These are phyloP conservation scores for Acleris sparsana DNA, from an alignment of 2,888 invertebrate genomes.

Conservation along the genomic window DNA sequence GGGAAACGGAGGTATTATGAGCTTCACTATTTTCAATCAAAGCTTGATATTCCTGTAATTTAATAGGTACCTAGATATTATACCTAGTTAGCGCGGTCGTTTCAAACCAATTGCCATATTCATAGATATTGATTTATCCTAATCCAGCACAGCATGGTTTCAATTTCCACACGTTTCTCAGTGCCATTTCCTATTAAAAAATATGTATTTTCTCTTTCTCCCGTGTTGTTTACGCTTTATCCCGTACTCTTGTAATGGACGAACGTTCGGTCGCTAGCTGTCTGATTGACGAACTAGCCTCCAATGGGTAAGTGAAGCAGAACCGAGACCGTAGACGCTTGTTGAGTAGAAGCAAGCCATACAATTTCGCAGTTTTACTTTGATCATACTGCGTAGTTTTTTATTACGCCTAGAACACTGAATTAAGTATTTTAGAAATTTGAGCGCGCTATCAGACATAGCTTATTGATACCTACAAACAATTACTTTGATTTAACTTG, in stretches of 20 bases:
- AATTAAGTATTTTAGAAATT: conserved; percentile 20
- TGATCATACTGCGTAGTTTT: conserved; percentile 35
- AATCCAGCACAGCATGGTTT: conserved; percentile 73
- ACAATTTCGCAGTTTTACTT: conserved; percentile 27
- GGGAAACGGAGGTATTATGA: conserved; percentile 4
- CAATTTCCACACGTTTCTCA: conserved; percentile 59
- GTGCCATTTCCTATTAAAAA: conserved; percentile 67
- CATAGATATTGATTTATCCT: conserved; percentile 36
- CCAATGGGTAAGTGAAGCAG: conserved; percentile 88
- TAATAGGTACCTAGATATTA: conserved; percentile 23
- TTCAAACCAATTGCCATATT: conserved; percentile 18
- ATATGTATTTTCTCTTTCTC: conserved; percentile 76
- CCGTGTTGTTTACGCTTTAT: conserved; percentile 76
- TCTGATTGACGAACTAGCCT: conserved; percentile 92
- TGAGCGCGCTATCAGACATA: conserved; percentile 18
- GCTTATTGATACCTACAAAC: conserved; percentile 31
- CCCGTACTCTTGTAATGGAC: conserved; percentile 73
- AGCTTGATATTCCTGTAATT: conserved; percentile 21
- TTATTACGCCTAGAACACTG: conserved; percentile 42
- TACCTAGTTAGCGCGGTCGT: conserved; percentile 27
- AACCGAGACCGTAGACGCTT: conserved; percentile 68
- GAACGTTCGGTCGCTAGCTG: conserved; percentile 85
- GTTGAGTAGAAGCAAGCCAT: conserved; percentile 58
- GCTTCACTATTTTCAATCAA: conserved; percentile 23
- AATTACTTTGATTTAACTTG: conserved; percentile 45